Percentiles rank a stretch among this genome's conserved stretches.
These are phyloP conservation scores for Halichoeres trimaculatus DNA, from an alignment of 2,113 vertebrate genomes.

Conservation along the genomic window DNA sequence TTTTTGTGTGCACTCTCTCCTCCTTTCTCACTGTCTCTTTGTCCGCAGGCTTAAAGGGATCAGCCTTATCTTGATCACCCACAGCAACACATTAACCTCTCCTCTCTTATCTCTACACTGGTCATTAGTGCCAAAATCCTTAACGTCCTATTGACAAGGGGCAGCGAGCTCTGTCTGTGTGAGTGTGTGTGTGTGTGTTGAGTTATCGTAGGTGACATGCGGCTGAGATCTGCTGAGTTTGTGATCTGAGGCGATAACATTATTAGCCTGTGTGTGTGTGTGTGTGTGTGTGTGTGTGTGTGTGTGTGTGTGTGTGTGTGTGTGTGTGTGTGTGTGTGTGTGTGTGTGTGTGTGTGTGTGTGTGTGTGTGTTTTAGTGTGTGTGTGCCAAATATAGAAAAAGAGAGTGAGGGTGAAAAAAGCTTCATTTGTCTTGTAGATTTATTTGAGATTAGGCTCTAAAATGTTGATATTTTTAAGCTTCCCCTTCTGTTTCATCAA, in stretches of 20 bases:
- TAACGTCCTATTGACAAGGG: conserved; percentile 78
- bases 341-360: conserved; percentile 26
- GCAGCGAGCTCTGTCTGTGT: conserved; percentile 46
- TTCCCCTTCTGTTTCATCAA: not conserved
- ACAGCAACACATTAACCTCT: conserved; percentile 86
- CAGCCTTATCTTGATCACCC: conserved; percentile 84
- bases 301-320: conserved; percentile 21
- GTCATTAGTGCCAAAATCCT: conserved; percentile 85
- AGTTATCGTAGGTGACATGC: conserved; percentile 74
- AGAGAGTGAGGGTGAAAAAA: conserved; percentile 1
- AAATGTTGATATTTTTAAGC: conserved; percentile 12
- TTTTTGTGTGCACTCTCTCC: conserved; percentile 33
- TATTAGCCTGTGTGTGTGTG: conserved; percentile 62
- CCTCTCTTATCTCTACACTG: conserved; percentile 82
- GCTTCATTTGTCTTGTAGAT: not conserved
- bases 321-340: no score
- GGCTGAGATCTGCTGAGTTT: conserved; percentile 79
- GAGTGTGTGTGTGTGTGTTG: conserved; percentile 43
- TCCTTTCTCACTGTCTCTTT: conserved; percentile 67
- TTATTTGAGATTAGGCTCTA: conserved; percentile 22
- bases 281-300: conserved; percentile 28
- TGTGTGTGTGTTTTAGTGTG: conserved; percentile 25
- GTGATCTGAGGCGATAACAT: conserved; percentile 77
- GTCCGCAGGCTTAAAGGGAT: conserved; percentile 76
- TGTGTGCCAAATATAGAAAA: conserved; percentile 11